Evolutionary conservation across 2,888 invertebrate genomes (phyloP).

Genomic region (Apotomis betuletana): DNA sequence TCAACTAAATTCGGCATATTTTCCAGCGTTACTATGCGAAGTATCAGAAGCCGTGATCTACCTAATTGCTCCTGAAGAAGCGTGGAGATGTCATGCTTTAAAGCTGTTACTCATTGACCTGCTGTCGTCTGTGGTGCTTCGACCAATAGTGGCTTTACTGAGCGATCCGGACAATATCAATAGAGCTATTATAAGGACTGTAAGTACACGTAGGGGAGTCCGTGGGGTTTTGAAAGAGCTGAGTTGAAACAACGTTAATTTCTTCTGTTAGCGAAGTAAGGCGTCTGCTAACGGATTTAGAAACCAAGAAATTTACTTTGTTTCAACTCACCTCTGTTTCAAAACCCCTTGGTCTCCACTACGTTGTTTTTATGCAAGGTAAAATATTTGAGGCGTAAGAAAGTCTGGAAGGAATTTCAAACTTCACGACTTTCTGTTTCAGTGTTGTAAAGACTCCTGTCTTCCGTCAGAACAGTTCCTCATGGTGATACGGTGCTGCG

Average conservation of each 20-base stretch:
- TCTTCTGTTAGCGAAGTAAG: too few relatives aligned
- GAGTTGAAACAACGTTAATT: too few relatives aligned
- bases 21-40: conserved; percentile 90
- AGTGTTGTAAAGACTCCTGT: conserved; percentile 90
- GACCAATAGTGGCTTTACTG: conserved; percentile 87
- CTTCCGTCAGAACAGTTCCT: conserved; percentile 94
- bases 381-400: too few relatives aligned
- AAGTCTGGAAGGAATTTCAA: too few relatives aligned
- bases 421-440: conserved; percentile 54
- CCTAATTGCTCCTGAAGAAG: conserved; percentile 91
- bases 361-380: too few relatives aligned
- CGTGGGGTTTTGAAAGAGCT: too few relatives aligned
- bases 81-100: conserved; percentile 92
- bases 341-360: too few relatives aligned
- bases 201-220: conserved; percentile 72
- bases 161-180: conserved; percentile 97
- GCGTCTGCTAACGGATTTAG: too few relatives aligned
- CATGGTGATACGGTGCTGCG: conserved; percentile 90
- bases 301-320: too few relatives aligned
- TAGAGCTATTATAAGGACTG: conserved; percentile 93
- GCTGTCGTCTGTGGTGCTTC: conserved; percentile 88
- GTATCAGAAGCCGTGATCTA: conserved; percentile 92
- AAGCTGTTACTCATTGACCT: conserved; percentile 89
- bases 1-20: neutral
- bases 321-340: too few relatives aligned